phyloP scores from a whole-genome alignment of 2,113 vertebrate genomes.

The Paralichthys olivaceus region DNA sequence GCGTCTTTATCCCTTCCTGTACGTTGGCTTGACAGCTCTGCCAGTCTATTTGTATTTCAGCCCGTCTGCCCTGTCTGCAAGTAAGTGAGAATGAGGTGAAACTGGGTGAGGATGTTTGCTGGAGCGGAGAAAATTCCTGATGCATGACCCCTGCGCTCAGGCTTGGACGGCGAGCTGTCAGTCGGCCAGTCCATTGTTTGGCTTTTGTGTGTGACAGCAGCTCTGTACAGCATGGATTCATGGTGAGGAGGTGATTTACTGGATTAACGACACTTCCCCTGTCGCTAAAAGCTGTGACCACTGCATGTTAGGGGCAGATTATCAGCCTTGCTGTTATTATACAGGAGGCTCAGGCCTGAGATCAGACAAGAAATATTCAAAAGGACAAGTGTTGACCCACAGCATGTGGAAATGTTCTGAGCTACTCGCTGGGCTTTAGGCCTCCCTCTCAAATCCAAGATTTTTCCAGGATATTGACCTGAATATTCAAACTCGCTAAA shows the following conservation, averaged over 20 bases:
- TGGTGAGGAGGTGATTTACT: slow-evolving; percentile 48
- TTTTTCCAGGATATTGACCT: slow-evolving; percentile 2
- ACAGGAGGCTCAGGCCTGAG: background rate
- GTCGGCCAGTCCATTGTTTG: slow-evolving; percentile 59
- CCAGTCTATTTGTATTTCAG: slow-evolving; percentile 61
- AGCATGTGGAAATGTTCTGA: background rate
- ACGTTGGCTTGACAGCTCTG: slow-evolving; percentile 48
- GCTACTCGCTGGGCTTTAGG: background rate
- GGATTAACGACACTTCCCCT: slow-evolving; percentile 53
- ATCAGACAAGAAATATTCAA: background rate
- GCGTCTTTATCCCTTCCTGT: slow-evolving; percentile 37
- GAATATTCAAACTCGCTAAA: slow-evolving; percentile 32
- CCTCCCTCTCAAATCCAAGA: background rate
- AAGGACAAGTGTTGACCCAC: background rate
- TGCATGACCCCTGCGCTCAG: slow-evolving; percentile 57
- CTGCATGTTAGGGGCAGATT: slow-evolving; percentile 20
- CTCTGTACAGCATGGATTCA: slow-evolving; percentile 32
- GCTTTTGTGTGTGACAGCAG: slow-evolving; percentile 51
- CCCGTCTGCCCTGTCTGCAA: slow-evolving; percentile 48
- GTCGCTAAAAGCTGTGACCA: slow-evolving; percentile 24
- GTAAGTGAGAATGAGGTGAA: slow-evolving; percentile 62
- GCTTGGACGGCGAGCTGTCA: slow-evolving; percentile 56
- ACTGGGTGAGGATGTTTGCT: slow-evolving; percentile 56
- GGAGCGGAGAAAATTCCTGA: slow-evolving; percentile 61
- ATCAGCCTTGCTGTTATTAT: slow-evolving; percentile 28